Evolutionary conservation across 2,888 invertebrate species (phyloP), one percentile per base, ranked within the genome.

Genomic region (Netelia virgata): DNA sequence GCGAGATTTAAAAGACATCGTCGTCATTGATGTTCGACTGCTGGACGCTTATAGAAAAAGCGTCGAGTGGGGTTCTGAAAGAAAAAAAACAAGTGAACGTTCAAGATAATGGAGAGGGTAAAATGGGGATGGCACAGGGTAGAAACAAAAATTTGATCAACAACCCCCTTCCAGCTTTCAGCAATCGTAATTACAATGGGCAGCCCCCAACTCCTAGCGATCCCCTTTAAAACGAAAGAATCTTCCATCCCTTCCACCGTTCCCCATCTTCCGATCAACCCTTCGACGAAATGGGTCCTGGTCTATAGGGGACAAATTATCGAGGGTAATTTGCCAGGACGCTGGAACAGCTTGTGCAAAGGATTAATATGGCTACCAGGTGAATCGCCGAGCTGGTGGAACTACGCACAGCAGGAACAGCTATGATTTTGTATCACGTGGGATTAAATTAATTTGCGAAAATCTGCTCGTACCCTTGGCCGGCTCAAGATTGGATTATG

Each of bases 371-470:
- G 50, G 47, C 23, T 41, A 59, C 23, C 16, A 77, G 11, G 23
- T 3, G 6, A 14, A 23, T 66, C 50, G 50, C 20, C 16, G 28
- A 72, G 18, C 41, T 8, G 10, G 11, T 16, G 57, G 50, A 64
- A 66, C 70, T 18, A n/a, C 59, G n/a, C 66, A 36, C 11, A 18
- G n/a, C 10, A 28, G 11, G 50, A 36, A 70, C 47, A 2, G 18
- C 3, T 8, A 64, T n/a, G 53, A 82, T 36, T 28, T 11, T 28
- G 14, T 3, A 14, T 36, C 69, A 16, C 75, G 18, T 8, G 28
- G 55, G 28, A 75, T 23, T 18, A 64, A 47, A 77, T 82, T 72
- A 57, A 59, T 76, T 70, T 76, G 64, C 18, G 50, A 76, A 70
- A 77, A 66, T 55, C 20, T 47, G 0, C 47, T 18, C 10, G 41